Conservation (phyloP, 2,113 vertebrate genomes). For the Nothocercus nigrocapillus region DNA sequence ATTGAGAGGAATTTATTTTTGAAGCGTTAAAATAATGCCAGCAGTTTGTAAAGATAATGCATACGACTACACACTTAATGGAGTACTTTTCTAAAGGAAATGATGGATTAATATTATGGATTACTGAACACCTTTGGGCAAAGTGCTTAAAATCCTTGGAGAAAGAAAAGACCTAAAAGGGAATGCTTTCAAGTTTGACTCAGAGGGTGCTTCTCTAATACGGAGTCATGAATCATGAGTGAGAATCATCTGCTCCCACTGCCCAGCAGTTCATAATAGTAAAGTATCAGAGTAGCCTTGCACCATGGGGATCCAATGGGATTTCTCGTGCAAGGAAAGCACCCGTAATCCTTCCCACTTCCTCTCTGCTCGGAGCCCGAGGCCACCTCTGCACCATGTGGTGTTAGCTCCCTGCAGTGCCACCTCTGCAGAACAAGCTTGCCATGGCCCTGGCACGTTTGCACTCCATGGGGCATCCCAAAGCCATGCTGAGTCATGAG, state of each 20-base stretch:
- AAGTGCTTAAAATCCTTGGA: not conserved
- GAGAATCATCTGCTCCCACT: not conserved
- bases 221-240: accelerated
- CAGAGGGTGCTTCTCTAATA: not conserved
- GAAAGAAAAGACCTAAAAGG: not conserved
- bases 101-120: no score
- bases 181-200: accelerated
- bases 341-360: no score
- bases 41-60: not conserved
- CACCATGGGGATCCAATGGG: no score
- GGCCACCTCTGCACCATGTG: no score
- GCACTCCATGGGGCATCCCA: no score
- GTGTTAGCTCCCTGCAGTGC: no score
- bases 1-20: not conserved
- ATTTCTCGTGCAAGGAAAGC: no score
- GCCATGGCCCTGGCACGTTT: no score
- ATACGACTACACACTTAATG: not conserved
- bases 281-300: not conserved
- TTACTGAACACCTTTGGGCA: not conserved
- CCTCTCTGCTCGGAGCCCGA: not conserved
- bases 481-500: not conserved
- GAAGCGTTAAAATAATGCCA: not conserved
- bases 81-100: not conserved
- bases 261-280: accelerated
- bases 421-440: no score